Evolutionary conservation across 1,140 invertebrate genomes (phyloP).

Genomic region (Acarapis woodi): DNA sequence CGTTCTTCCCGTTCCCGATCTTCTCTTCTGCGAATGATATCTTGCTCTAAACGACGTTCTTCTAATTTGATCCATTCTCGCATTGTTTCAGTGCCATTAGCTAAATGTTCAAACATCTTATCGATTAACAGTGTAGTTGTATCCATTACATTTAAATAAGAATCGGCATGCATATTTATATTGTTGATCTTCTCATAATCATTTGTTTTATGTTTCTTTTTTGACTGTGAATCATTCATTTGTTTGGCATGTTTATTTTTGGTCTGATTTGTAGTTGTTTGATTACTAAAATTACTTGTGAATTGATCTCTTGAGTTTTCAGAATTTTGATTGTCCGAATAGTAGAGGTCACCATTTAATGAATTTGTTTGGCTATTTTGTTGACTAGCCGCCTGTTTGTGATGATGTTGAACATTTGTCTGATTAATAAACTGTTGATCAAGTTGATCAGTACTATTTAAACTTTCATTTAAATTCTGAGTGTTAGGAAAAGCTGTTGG

Average conservation of each 20-base stretch:
- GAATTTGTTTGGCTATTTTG: too few relatives aligned
- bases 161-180: background rate
- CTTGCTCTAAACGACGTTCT: slow-evolving; percentile 6
- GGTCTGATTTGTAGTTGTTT: background rate
- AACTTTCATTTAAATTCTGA: background rate
- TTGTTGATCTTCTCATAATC: background rate
- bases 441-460: background rate
- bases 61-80: slow-evolving; percentile 10
- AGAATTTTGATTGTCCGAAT: too few relatives aligned
- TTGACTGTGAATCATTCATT: background rate
- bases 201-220: background rate
- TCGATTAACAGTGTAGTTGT: slow-evolving; percentile 9
- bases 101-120: slow-evolving; percentile 9
- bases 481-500: background rate
- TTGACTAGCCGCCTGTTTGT: too few relatives aligned
- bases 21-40: slow-evolving; percentile 6
- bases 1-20: slow-evolving; percentile 9
- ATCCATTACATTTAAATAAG: background rate
- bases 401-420: too few relatives aligned
- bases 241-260: background rate
- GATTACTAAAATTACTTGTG: background rate
- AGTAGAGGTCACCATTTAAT: too few relatives aligned
- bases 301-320: background rate
- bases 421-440: too few relatives aligned
- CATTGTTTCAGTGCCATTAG: slow-evolving; percentile 9